These are phyloP conservation scores for Spea multiplicata DNA, from an alignment of 2,113 vertebrate species.

Conservation along the genomic window DNA sequence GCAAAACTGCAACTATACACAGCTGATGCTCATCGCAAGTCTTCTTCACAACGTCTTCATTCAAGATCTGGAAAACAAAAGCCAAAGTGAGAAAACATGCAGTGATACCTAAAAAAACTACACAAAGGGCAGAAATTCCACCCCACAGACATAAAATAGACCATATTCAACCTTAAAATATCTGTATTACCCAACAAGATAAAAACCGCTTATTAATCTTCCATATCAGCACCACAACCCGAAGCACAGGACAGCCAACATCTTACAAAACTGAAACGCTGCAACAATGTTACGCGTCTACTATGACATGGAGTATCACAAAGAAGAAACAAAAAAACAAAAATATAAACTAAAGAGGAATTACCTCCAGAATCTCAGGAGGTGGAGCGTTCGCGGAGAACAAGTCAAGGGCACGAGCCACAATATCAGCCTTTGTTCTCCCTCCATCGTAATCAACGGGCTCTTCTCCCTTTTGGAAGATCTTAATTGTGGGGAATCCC, in stretches of 20 bases:
- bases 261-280: no score
- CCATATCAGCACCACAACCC: no score
- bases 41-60: slow-evolving; percentile 77
- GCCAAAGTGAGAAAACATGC: background rate
- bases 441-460: slow-evolving; percentile 90
- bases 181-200: background rate
- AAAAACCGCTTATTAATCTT: no score
- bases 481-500: slow-evolving; percentile 94
- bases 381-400: slow-evolving; percentile 86
- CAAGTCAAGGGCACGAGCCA: slow-evolving; percentile 82
- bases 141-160: background rate
- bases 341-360: background rate
- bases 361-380: slow-evolving; percentile 86
- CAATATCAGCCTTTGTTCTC: slow-evolving; percentile 79
- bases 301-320: background rate
- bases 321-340: background rate
- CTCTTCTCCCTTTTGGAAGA: slow-evolving; percentile 92
- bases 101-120: background rate
- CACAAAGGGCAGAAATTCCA: background rate
- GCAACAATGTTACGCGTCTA: no score
- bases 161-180: background rate
- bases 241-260: no score
- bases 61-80: slow-evolving; percentile 73
- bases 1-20: slow-evolving; percentile 87
- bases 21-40: slow-evolving; percentile 90